Evolutionary conservation across 2,113 vertebrate genomes (phyloP).

Genomic region (Sebastes schlegelii): DNA sequence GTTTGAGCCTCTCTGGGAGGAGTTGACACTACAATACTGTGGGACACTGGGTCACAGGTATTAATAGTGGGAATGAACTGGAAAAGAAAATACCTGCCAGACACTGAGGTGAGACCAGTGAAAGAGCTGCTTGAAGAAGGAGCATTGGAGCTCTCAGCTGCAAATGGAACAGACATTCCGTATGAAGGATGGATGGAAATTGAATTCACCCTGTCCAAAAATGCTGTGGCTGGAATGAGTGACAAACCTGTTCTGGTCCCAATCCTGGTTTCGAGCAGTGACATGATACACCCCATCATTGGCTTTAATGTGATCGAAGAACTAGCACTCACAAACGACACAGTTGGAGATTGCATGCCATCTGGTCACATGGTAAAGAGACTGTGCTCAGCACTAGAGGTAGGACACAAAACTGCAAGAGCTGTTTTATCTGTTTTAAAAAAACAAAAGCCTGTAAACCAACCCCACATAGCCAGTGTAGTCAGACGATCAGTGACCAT

Average conservation of each 20-base stretch:
- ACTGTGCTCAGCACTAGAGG: slow-evolving; percentile 16
- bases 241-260: neutral
- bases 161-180: too few relatives aligned
- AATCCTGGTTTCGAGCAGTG: slow-evolving; percentile 6
- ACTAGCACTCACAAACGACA: neutral
- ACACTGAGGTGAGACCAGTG: too few relatives aligned
- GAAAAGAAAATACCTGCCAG: too few relatives aligned
- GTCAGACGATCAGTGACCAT: neutral
- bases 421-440: slow-evolving; percentile 29
- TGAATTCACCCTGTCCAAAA: neutral
- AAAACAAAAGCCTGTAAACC: neutral
- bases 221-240: slow-evolving; percentile 15
- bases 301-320: slow-evolving; percentile 49
- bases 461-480: slow-evolving; percentile 9
- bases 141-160: too few relatives aligned
- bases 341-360: neutral
- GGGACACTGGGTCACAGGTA: too few relatives aligned
- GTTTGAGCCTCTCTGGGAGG: too few relatives aligned
- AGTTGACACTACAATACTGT: too few relatives aligned
- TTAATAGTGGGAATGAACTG: too few relatives aligned
- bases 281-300: neutral
- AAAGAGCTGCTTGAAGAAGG: too few relatives aligned
- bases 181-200: too few relatives aligned
- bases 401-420: slow-evolving; percentile 13
- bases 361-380: slow-evolving; percentile 8